These are phyloP conservation scores for Neotoma lepida DNA, from an alignment of 2,113 vertebrate species.

Conservation along the genomic window DNA sequence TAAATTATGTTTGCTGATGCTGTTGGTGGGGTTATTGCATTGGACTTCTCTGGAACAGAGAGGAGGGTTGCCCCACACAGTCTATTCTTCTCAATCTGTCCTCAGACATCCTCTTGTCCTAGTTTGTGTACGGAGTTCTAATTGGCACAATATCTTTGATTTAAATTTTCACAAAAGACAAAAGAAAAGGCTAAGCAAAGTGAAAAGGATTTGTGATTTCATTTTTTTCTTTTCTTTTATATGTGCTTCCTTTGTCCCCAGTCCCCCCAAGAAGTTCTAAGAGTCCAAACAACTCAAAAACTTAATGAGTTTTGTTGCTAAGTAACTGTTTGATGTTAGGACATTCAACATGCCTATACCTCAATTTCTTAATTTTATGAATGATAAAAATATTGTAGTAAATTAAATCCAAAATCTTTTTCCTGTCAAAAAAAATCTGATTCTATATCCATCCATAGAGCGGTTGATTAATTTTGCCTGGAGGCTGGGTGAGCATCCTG, in stretches of 20 bases:
- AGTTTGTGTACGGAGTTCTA: slow-evolving; percentile 20
- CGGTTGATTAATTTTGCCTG: neutral
- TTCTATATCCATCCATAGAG: neutral
- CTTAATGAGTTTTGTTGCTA: neutral
- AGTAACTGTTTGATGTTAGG: neutral
- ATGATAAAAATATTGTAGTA: neutral
- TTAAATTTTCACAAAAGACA: slow-evolving; percentile 29
- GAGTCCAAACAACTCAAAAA: neutral
- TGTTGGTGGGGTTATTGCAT: neutral
- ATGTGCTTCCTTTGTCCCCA: neutral
- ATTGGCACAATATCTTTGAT: slow-evolving; percentile 5
- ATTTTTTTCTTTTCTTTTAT: neutral
- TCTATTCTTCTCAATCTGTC: neutral
- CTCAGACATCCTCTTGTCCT: neutral
- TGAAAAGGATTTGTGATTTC: neutral
- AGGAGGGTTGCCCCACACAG: slow-evolving; percentile 1
- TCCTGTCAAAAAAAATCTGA: neutral
- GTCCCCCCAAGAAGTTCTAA: neutral
- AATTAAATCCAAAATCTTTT: neutral
- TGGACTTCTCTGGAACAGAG: neutral
- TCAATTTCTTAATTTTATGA: neutral
- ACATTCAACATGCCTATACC: neutral
- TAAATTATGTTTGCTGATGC: neutral
- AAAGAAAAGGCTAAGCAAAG: neutral
- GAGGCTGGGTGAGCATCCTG: neutral